phyloP scores from a whole-genome alignment of 2,113 vertebrate species.

The Halichoerus grypus region DNA sequence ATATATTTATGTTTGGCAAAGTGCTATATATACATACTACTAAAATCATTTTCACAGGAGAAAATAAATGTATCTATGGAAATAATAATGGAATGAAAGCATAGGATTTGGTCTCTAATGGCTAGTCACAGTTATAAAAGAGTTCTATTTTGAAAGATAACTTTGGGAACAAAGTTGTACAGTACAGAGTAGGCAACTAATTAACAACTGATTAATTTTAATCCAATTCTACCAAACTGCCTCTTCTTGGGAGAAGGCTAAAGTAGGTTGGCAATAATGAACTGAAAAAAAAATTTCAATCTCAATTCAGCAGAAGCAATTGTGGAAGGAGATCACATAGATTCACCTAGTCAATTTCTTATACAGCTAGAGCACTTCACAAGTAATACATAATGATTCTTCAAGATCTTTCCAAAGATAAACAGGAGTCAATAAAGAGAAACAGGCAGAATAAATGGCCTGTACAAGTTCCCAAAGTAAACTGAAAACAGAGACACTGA shows the following conservation, averaged over 20 bases:
- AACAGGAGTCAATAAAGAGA: neutral
- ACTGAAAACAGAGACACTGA: slow-evolving; percentile 48
- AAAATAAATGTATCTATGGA: slow-evolving; percentile 23
- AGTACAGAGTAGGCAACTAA: slow-evolving; percentile 12
- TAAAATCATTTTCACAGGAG: slow-evolving; percentile 46
- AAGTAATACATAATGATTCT: slow-evolving; percentile 45
- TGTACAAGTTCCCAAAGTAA: slow-evolving; percentile 9
- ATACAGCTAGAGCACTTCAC: neutral
- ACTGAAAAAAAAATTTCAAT: slow-evolving; percentile 5
- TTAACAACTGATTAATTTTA: slow-evolving; percentile 10
- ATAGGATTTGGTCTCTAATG: slow-evolving; percentile 40
- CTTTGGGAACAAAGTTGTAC: slow-evolving; percentile 14
- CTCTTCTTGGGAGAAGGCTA: neutral
- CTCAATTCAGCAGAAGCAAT: neutral
- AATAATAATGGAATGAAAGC: slow-evolving; percentile 27
- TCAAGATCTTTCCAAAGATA: slow-evolving; percentile 48
- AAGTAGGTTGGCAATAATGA: neutral
- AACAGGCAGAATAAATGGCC: slow-evolving; percentile 13
- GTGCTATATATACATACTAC: neutral
- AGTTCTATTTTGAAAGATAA: slow-evolving; percentile 49
- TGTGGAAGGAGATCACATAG: neutral
- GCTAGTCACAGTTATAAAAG: neutral
- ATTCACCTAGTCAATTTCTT: slow-evolving; percentile 25
- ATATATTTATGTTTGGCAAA: slow-evolving; percentile 10
- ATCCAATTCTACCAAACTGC: neutral